phyloP scores from a whole-genome alignment of 2,888 invertebrate species.

The Nomada ferruginata region DNA sequence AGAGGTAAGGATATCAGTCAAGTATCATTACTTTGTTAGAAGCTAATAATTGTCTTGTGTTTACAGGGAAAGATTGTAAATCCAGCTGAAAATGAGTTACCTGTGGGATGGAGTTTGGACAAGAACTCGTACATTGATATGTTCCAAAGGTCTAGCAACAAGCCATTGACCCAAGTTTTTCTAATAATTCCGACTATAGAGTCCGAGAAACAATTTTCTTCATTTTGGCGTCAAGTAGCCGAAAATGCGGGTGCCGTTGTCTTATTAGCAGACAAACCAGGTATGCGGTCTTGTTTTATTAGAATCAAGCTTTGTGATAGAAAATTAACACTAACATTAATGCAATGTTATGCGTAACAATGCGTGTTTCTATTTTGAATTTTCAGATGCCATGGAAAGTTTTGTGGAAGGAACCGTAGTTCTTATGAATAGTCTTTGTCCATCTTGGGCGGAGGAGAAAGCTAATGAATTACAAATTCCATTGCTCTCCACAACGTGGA shows the following conservation, averaged over 20 bases:
- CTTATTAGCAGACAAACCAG: slow-evolving; percentile 72
- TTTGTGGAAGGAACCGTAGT: slow-evolving; percentile 83
- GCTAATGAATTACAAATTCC: slow-evolving; percentile 87
- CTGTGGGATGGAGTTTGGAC: slow-evolving; percentile 87
- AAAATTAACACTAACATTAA: slow-evolving; percentile 68
- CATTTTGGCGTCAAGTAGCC: slow-evolving; percentile 88
- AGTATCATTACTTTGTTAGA: background rate
- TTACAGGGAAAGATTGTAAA: slow-evolving; percentile 81
- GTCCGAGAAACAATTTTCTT: slow-evolving; percentile 85
- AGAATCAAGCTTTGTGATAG: too few relatives aligned
- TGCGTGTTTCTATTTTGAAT: background rate
- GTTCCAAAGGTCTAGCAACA: slow-evolving; percentile 74
- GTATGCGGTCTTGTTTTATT: slow-evolving; percentile 53
- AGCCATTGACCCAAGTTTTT: slow-evolving; percentile 77
- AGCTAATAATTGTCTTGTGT: background rate
- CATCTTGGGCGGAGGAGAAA: slow-evolving; percentile 85
- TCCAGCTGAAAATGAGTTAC: slow-evolving; percentile 85
- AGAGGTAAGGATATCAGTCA: slow-evolving; percentile 65
- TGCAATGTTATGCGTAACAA: background rate
- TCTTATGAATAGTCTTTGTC: slow-evolving; percentile 88
- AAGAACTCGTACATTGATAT: slow-evolving; percentile 84
- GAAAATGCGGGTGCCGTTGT: slow-evolving; percentile 85
- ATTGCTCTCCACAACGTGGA: slow-evolving; percentile 89
- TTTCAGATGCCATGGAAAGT: slow-evolving; percentile 72
- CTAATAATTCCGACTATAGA: slow-evolving; percentile 78